A percentile compares a stretch with the other conserved stretches of the same genome.
These are phyloP conservation scores for Nothocercus julius DNA, from an alignment of 2,113 vertebrate genomes.

Conservation along the genomic window DNA sequence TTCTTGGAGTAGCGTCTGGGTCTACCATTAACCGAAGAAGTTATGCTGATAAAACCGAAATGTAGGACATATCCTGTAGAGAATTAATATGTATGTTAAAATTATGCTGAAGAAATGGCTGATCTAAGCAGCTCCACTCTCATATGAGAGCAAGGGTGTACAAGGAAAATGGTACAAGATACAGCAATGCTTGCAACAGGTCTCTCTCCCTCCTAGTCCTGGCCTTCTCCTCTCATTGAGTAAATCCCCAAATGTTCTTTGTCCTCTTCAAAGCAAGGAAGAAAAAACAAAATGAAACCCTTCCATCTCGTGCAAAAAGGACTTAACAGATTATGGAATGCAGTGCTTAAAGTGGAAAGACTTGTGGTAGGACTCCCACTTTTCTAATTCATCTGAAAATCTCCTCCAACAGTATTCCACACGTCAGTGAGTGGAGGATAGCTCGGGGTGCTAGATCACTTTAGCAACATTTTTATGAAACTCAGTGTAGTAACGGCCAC, in stretches of 20 bases:
- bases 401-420: neutral
- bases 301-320: neutral
- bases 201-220: neutral
- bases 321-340: neutral
- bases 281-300: neutral
- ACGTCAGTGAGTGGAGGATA: neutral
- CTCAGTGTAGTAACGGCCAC: neutral
- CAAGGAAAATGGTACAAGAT: rapidly evolving
- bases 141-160: neutral
- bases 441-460: neutral
- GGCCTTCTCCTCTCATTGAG: neutral
- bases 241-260: neutral
- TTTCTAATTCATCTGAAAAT: neutral
- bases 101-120: neutral
- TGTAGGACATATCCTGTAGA: neutral
- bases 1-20: neutral
- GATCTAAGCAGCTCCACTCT: neutral
- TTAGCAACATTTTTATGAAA: neutral
- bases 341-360: neutral
- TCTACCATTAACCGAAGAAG: conserved; percentile 23
- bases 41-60: conserved; percentile 10
- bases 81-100: conserved; percentile 27
- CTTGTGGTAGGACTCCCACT: neutral
- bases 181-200: neutral
- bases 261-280: neutral